Base-by-base conservation (phyloP, 1,140 invertebrate genomes). In the Archegozetes longisetosus region DNA sequence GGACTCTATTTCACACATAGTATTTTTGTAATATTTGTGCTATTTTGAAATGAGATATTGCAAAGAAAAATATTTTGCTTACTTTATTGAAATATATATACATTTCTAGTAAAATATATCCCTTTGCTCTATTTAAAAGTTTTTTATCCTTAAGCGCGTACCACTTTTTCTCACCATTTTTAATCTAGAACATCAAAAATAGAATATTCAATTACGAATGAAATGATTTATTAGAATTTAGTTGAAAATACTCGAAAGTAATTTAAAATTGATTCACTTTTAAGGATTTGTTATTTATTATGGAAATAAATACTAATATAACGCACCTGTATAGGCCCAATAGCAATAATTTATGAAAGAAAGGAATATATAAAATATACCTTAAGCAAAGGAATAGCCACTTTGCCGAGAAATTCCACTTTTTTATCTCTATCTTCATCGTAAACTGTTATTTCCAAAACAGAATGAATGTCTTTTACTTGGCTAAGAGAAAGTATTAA, bases 391-490 rank as follows among this genome's bases (percentile, higher is more conserved):
- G 95, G 94, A 65, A 98, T 84, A 2, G 83, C 82, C 13, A 98
- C 75, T 74, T 90, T 93, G 3, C 95, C 95, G 0, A 98, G 75
- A 73, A 98, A 98, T 73, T 99, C 94, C 0, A 92, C 87, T 73
- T 95, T 95, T 70, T 97, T 93, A 72, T 98, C 92, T 61, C 88
- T 79, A 74, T 99, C 95, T 74, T 98, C 95, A 70, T 99, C 96
- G 71, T 86, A 98, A 0, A 98, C 90, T 0, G 93, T 98, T n/a
- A 98, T 76, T 71, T 98, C 93, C 53, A 99, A 73, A 23, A 91
- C 82, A 40, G 90, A 88, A 66, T 96, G 93, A 54, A 98, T 93
- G 71, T 98, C 96, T 70, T 94, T 94, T 0, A 99, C 85, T 71
- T 92, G 88, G 70, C 90, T 94, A 73, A 50, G 78, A 71, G 64